Evolutionary conservation across 2,113 vertebrate species (phyloP).

Genomic region (Ciconia stormi): DNA sequence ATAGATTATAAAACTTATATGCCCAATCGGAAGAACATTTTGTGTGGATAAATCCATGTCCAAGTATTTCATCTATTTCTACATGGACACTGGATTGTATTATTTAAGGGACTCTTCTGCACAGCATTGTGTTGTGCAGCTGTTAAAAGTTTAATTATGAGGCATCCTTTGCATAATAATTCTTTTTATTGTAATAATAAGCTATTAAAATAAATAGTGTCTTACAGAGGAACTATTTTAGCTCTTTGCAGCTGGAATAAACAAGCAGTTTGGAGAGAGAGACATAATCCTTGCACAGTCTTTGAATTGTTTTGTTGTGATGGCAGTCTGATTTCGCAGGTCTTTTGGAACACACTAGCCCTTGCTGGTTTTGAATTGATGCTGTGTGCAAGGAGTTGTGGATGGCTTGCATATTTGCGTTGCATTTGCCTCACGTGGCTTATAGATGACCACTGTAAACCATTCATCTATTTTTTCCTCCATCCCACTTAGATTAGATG

Average conservation of each 20-base stretch:
- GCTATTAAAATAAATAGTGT: slow-evolving; percentile 21
- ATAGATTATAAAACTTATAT: slow-evolving; percentile 68
- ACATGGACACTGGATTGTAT: neutral
- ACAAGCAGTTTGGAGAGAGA: neutral
- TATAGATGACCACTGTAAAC: neutral
- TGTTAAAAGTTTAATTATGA: slow-evolving; percentile 71
- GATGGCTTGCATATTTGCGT: neutral
- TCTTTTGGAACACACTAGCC: neutral
- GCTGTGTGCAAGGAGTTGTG: neutral
- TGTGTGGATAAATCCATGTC: slow-evolving; percentile 45
- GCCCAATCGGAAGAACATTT: slow-evolving; percentile 47
- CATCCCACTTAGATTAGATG: neutral
- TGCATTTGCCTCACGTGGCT: neutral
- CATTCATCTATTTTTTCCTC: neutral
- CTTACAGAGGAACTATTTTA: neutral
- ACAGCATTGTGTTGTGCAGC: slow-evolving; percentile 16
- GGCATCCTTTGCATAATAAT: slow-evolving; percentile 12
- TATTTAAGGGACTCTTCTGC: slow-evolving; percentile 7
- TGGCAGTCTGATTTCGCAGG: neutral
- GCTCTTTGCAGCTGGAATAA: neutral
- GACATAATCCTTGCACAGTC: neutral
- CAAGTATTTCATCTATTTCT: slow-evolving; percentile 38
- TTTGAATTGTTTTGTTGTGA: neutral
- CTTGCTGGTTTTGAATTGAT: neutral
- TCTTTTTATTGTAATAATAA: slow-evolving; percentile 6